Conservation (phyloP, 2,797 vertebrate genomes). For the Semaprochilodus insignis region DNA sequence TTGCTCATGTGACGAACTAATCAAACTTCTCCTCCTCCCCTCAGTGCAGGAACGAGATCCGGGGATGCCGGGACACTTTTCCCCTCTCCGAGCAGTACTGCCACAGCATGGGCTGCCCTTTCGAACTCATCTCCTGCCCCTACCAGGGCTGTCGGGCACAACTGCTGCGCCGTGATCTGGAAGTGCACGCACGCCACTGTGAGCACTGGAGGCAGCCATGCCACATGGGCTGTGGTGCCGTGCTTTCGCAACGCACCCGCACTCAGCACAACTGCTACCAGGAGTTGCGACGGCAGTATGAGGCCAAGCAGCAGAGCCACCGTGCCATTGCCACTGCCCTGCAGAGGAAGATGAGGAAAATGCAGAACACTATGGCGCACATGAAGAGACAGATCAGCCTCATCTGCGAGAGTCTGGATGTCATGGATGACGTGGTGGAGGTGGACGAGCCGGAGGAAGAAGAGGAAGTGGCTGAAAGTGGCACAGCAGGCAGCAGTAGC, state of each 20-base stretch:
- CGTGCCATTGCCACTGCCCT: conserved; percentile 52
- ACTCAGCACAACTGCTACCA: conserved; percentile 72
- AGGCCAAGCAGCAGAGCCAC: conserved; percentile 61
- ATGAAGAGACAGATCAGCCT: conserved; percentile 68
- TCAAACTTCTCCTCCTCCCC: not conserved
- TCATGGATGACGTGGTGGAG: conserved; percentile 43
- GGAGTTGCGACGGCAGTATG: conserved; percentile 64
- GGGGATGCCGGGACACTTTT: conserved; percentile 73
- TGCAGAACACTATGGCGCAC: conserved; percentile 63
- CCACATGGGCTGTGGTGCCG: conserved; percentile 69
- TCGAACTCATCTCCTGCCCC: conserved; percentile 66
- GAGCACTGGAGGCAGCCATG: conserved; percentile 62
- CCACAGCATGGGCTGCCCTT: conserved; percentile 71
- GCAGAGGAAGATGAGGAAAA: conserved; percentile 60
- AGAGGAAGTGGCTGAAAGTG: not conserved
- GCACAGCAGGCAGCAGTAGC: not conserved
- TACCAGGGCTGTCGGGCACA: conserved; percentile 67
- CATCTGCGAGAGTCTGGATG: conserved; percentile 68
- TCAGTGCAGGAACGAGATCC: conserved; percentile 73
- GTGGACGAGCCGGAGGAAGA: not conserved
- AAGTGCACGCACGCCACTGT: conserved; percentile 67
- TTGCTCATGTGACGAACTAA: not conserved
- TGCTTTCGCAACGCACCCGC: conserved; percentile 53
- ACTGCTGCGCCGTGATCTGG: conserved; percentile 65
- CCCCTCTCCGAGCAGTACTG: conserved; percentile 66